These are phyloP conservation scores for Saturnia pavonia DNA, from an alignment of 2,888 invertebrate genomes.

Conservation along the genomic window DNA sequence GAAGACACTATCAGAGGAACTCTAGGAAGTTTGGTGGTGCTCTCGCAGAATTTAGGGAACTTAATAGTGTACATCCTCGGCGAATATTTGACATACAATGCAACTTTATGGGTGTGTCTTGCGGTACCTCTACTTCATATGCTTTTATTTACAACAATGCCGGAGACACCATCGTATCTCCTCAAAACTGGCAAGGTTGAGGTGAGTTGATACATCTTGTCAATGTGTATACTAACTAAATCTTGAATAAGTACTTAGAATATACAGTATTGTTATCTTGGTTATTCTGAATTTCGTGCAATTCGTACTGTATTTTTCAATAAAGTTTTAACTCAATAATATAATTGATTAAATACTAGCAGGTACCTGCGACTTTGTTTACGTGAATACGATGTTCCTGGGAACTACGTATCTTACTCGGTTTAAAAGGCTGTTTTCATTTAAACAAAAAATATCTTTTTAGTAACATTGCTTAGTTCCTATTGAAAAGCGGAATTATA, in stretches of 20 bases:
- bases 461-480: too few relatives aligned
- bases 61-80: slow-evolving; percentile 66
- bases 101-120: slow-evolving; percentile 67
- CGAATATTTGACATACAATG: slow-evolving; percentile 67
- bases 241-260: too few relatives aligned
- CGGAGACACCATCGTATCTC: slow-evolving; percentile 72
- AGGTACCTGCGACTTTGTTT: too few relatives aligned
- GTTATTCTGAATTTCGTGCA: background rate
- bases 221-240: background rate
- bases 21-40: slow-evolving; percentile 66
- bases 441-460: too few relatives aligned
- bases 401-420: too few relatives aligned
- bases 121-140: slow-evolving; percentile 67
- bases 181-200: slow-evolving; percentile 70
- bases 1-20: slow-evolving; percentile 71
- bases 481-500: too few relatives aligned
- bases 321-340: too few relatives aligned
- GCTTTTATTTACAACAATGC: slow-evolving; percentile 66
- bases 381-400: too few relatives aligned
- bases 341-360: too few relatives aligned
- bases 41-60: slow-evolving; percentile 72
- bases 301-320: too few relatives aligned
- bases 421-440: too few relatives aligned
- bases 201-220: slow-evolving; percentile 43
- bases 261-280: background rate